Base-by-base conservation (phyloP, 2,888 invertebrate species). In the Argyresthia albistria region DNA sequence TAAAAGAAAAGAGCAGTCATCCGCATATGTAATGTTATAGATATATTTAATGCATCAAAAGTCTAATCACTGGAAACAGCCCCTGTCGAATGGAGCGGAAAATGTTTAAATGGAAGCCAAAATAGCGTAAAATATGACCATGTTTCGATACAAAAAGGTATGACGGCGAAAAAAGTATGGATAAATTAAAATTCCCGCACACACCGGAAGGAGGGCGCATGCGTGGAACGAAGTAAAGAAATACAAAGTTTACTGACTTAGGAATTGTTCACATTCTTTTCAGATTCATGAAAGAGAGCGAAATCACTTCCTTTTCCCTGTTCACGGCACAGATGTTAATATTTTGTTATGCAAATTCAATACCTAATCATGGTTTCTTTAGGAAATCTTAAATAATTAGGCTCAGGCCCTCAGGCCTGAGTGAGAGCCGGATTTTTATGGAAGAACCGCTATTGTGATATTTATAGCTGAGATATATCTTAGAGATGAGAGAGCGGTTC, bases 101-200 rank as follows among this genome's bases (percentile, higher is more conserved):
- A 86, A 86, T 83, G 78, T 81, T 80, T 79, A 83, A 87, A 86
- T 86, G 76, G 79, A 80, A 83, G 78, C 69, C 71, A 78, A 76
- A 86, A 80, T 80, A 81, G 70, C 73, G 73, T 82, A 77, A 87
- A 84, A 83, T 87, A 86, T 86, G 77, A 66, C 72, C 66, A 77
- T 76, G 73, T 75, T 69, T 68, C 58, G 59, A 67, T 65, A 61
- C 56, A 64, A 65, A 65, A 74, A 37, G 12, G 25, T 25, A 25
- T 12, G n/a, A 1, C 11, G 9, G 78, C 76, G 69, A 66, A 62
- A 56, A 60, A 36, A 25, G 14, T 42, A 9, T 36, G 57, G 56
- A 61, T 63, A 74, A 79, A 78, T 78, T 79, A 75, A 80, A 76
- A 80, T 80, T 80, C 78, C 66, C 61, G 55, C 56, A 54, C 55